phyloP scores from a whole-genome alignment of 2,113 vertebrate species.

The Calidris pugnax region DNA sequence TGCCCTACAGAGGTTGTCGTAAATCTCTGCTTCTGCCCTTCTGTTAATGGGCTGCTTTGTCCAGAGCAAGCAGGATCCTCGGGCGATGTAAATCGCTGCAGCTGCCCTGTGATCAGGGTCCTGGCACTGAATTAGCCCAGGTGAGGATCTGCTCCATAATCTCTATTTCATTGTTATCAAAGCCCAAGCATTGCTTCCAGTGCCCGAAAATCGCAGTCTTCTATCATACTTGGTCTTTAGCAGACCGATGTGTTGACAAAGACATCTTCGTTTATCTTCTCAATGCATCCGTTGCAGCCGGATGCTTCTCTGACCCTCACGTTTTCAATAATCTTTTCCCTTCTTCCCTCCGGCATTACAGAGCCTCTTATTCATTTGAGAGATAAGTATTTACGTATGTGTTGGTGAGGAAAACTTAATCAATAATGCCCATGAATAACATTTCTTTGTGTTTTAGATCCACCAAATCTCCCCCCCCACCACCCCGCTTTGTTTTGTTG shows the following conservation, averaged over 20 bases:
- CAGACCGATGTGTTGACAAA: constrained; percentile 24
- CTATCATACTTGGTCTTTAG: constrained; percentile 16
- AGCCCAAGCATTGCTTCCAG: neutral
- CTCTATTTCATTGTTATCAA: constrained; percentile 26
- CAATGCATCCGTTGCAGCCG: constrained; percentile 24
- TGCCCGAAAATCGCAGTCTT: neutral
- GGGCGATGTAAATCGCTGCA: neutral
- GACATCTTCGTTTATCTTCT: constrained; percentile 44
- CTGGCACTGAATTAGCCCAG: neutral
- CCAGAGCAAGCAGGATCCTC: neutral
- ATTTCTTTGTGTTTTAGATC: constrained; percentile 19
- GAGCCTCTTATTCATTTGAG: constrained; percentile 22
- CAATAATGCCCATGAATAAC: constrained; percentile 46
- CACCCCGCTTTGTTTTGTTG: neutral
- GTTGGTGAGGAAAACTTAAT: constrained; percentile 43
- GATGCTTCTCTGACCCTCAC: constrained; percentile 57
- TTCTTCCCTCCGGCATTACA: constrained; percentile 29
- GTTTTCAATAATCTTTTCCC: constrained; percentile 59
- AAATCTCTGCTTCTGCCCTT: neutral
- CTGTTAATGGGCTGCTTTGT: neutral
- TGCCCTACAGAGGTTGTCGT: neutral
- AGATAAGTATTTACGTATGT: constrained; percentile 40
- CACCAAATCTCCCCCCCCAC: neutral
- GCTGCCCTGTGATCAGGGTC: neutral
- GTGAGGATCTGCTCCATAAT: neutral